These are phyloP conservation scores for Capitulum mitella DNA, from an alignment of 2,888 invertebrate genomes.

Conservation along the genomic window DNA sequence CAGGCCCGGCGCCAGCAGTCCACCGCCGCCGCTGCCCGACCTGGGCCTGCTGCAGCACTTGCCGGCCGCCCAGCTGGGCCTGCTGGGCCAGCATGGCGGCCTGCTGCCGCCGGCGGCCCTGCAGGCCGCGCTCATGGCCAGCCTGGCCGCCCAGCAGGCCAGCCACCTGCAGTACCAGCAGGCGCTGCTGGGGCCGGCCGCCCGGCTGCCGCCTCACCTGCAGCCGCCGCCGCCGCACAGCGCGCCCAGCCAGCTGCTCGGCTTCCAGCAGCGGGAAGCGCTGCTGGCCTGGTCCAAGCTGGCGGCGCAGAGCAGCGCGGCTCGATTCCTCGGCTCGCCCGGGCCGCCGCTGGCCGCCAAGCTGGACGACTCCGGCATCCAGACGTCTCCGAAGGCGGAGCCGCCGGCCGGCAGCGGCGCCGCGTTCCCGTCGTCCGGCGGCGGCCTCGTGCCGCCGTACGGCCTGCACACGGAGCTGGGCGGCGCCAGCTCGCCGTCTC, in stretches of 20 bases:
- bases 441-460: slow-evolving; percentile 3
- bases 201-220: neutral
- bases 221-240: neutral
- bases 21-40: neutral
- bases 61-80: slow-evolving; percentile 12
- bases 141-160: slow-evolving; percentile 26
- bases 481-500: neutral
- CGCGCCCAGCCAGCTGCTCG: slow-evolving; percentile 1
- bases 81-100: slow-evolving; percentile 23
- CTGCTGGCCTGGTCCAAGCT: slow-evolving; percentile 25
- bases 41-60: slow-evolving; percentile 10
- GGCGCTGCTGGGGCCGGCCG: neutral
- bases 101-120: slow-evolving; percentile 21
- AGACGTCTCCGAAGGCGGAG: slow-evolving; percentile 15
- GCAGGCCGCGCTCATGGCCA: slow-evolving; percentile 21
- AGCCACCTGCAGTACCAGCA: slow-evolving; percentile 25
- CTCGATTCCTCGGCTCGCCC: neutral
- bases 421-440: neutral
- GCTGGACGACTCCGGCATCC: slow-evolving; percentile 26
- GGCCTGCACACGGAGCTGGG: neutral
- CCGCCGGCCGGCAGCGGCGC: neutral
- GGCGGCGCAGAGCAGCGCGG: slow-evolving; percentile 16
- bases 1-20: slow-evolving; percentile 3
- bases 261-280: slow-evolving; percentile 19
- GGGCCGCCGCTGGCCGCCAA: neutral